Conservation (phyloP, 2,888 invertebrate species). For the Orthosia gothica region DNA sequence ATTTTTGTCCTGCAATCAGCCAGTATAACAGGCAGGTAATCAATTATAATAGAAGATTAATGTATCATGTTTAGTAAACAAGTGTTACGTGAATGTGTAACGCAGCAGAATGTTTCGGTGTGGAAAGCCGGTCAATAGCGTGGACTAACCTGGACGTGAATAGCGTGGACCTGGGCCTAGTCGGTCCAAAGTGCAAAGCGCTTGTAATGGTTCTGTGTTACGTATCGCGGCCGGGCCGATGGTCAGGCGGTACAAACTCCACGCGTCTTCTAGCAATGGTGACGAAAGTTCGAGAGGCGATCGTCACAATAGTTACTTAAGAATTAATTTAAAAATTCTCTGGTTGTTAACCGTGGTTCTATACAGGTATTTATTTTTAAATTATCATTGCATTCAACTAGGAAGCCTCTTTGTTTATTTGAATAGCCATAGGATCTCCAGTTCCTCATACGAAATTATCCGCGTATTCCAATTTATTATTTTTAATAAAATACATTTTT, state of each 20-base stretch:
- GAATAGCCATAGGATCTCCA: too few species aligned
- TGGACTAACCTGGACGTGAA: background rate
- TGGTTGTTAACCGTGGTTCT: too few species aligned
- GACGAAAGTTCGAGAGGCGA: background rate
- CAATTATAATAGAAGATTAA: too few species aligned
- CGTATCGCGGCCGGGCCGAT: background rate
- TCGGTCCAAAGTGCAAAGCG: conserved; percentile 20
- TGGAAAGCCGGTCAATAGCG: conserved; percentile 22
- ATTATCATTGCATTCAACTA: too few species aligned
- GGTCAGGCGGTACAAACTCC: background rate
- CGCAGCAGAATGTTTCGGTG: background rate
- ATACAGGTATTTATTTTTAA: too few species aligned
- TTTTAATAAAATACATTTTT: too few species aligned
- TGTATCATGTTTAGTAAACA: conserved; percentile 2
- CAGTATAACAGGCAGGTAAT: too few species aligned
- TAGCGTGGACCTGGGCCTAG: background rate
- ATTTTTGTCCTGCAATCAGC: too few species aligned
- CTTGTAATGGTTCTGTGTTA: background rate
- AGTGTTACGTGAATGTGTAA: background rate
- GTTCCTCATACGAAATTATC: too few species aligned
- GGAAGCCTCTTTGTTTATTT: too few species aligned
- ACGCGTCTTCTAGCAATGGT: background rate
- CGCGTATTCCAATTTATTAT: too few species aligned
- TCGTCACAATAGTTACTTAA: background rate
- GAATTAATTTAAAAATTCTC: background rate